phyloP scores from a whole-genome alignment of 1,140 invertebrate genomes.

The Saccostrea echinata region DNA sequence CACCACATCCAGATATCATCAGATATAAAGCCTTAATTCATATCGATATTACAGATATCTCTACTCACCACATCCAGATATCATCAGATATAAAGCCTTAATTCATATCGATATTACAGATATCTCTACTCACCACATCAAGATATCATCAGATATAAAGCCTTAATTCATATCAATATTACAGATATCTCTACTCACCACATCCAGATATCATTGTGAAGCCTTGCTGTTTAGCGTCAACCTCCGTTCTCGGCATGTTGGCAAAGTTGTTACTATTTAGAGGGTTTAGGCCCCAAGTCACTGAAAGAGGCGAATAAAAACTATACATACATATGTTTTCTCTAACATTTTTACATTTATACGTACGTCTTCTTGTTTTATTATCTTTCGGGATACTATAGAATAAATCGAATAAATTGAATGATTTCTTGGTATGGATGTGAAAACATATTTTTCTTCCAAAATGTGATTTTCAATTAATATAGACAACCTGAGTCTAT shows the following conservation, averaged over 20 bases:
- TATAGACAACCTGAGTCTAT: too few species aligned
- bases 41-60: too few species aligned
- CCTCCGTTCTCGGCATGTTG: slow-evolving; percentile 61
- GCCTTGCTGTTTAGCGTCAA: slow-evolving; percentile 55
- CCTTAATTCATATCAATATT: slow-evolving; percentile 1
- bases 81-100: slow-evolving; percentile 58
- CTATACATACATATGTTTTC: too few species aligned
- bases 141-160: slow-evolving; percentile 54
- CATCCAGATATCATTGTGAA: slow-evolving; percentile 61
- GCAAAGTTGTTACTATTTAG: slow-evolving; percentile 52
- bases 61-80: slow-evolving; percentile 56
- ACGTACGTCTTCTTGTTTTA: too few species aligned
- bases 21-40: slow-evolving; percentile 60
- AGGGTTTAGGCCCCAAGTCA: slow-evolving; percentile 65
- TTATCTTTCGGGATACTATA: too few species aligned
- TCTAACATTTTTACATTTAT: too few species aligned
- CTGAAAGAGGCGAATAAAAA: slow-evolving; percentile 45
- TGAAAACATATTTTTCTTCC: too few species aligned
- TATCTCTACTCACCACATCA: slow-evolving; percentile 49
- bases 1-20: slow-evolving; percentile 60
- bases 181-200: slow-evolving; percentile 6
- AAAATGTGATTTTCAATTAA: too few species aligned
- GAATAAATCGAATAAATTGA: too few species aligned
- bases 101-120: too few species aligned
- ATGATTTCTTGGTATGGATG: too few species aligned